Conservation (phyloP, 2,797 vertebrate genomes). For the Parauchenoglanis ngamensis region DNA sequence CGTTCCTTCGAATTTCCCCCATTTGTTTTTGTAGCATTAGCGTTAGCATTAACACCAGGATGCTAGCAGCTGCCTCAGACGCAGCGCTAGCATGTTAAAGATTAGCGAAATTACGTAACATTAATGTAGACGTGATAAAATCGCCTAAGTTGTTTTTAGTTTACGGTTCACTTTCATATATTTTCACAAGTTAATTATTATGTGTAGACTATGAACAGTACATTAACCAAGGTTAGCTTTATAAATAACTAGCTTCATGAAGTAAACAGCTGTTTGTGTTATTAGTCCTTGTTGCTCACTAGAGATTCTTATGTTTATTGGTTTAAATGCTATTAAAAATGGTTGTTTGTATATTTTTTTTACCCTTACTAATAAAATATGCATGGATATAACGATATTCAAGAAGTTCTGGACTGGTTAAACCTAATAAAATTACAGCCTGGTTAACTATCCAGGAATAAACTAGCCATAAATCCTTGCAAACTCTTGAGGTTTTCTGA, state of each 20-base stretch:
- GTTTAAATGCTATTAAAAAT: not conserved
- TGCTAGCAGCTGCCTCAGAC: not conserved
- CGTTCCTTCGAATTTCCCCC: not conserved
- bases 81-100: conserved; percentile 5
- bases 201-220: not conserved
- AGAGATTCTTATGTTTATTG: not conserved
- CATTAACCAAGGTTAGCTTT: not conserved
- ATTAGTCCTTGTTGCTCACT: not conserved
- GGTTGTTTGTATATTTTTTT: no score
- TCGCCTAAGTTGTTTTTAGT: not conserved
- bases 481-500: not conserved
- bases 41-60: not conserved
- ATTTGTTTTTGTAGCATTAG: conserved; percentile 5
- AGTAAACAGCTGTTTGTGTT: conserved; percentile 14
- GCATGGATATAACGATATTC: no score
- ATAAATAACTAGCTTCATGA: not conserved
- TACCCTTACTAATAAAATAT: not conserved
- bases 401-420: not conserved
- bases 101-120: conserved; percentile 23
- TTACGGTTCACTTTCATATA: no score
- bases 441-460: not conserved
- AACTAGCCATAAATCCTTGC: not conserved
- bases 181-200: not conserved
- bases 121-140: not conserved
- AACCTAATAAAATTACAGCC: not conserved